Evolutionary conservation across 1,140 invertebrate species (phyloP).

Genomic region (Trinorchestia longiramus): DNA sequence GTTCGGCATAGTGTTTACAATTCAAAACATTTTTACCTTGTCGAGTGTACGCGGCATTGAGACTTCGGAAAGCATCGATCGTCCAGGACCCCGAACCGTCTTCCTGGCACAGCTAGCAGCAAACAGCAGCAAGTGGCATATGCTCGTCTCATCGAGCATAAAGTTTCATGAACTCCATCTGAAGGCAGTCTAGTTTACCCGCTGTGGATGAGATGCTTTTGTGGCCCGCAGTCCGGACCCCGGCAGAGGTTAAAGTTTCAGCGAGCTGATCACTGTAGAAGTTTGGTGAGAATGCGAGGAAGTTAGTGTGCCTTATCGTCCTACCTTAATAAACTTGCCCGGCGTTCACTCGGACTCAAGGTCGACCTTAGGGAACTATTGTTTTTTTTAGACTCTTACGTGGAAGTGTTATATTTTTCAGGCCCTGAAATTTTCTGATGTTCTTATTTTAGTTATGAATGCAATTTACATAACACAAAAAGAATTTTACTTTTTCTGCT

Average conservation of each 20-base stretch:
- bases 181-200: too few species aligned
- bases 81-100: background rate
- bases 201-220: background rate
- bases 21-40: too few species aligned
- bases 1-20: too few species aligned
- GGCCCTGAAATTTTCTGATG: background rate
- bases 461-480: background rate
- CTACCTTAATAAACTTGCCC: background rate
- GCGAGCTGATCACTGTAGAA: background rate
- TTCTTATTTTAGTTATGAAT: background rate
- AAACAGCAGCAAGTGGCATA: background rate
- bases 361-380: background rate
- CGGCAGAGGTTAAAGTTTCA: background rate
- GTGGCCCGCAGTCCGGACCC: background rate
- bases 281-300: background rate
- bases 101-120: background rate
- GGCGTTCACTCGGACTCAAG: background rate
- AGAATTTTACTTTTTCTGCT: background rate
- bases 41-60: background rate
- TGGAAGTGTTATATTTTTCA: background rate
- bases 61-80: background rate
- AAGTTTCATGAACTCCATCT: background rate
- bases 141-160: background rate
- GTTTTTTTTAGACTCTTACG: background rate
- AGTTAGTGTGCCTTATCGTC: background rate